These are phyloP conservation scores for Phalacrocorax carbo DNA, from an alignment of 2,113 vertebrate genomes.

Conservation along the genomic window DNA sequence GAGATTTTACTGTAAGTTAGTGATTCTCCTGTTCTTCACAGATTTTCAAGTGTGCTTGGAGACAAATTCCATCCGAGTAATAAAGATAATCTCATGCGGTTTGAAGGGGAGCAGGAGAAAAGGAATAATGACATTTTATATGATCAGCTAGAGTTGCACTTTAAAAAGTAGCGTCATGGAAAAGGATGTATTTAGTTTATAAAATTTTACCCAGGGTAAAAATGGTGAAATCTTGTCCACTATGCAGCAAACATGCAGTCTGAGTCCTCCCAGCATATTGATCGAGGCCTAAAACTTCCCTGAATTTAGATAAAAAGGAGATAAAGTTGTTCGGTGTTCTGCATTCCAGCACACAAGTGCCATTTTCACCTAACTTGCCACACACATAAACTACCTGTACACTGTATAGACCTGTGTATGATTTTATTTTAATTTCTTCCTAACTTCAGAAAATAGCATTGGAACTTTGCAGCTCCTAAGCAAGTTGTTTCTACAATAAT, in stretches of 20 bases:
- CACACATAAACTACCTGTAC: constrained; percentile 24
- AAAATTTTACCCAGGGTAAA: not conserved
- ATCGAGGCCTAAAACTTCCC: not conserved
- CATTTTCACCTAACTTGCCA: not conserved
- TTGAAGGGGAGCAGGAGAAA: not conserved
- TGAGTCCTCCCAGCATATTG: not conserved
- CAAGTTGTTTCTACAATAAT: constrained; percentile 63
- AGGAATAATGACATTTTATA: not conserved
- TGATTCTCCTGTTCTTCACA: not conserved
- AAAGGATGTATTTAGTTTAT: not conserved
- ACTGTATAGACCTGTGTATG: not conserved
- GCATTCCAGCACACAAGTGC: not conserved
- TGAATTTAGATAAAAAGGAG: not conserved
- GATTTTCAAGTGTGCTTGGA: not conserved
- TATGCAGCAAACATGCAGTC: not conserved
- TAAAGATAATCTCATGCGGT: not conserved
- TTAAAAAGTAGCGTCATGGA: not conserved
- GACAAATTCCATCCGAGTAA: not conserved
- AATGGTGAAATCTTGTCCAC: not conserved
- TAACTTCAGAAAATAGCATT: constrained; percentile 54
- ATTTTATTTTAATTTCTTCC: constrained; percentile 39
- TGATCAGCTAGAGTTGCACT: not conserved
- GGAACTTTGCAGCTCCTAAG: constrained; percentile 59
- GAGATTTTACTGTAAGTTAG: not conserved
- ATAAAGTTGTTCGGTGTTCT: not conserved